Evolutionary conservation across 2,113 vertebrate species (phyloP).

Genomic region (Nycticebus coucang): DNA sequence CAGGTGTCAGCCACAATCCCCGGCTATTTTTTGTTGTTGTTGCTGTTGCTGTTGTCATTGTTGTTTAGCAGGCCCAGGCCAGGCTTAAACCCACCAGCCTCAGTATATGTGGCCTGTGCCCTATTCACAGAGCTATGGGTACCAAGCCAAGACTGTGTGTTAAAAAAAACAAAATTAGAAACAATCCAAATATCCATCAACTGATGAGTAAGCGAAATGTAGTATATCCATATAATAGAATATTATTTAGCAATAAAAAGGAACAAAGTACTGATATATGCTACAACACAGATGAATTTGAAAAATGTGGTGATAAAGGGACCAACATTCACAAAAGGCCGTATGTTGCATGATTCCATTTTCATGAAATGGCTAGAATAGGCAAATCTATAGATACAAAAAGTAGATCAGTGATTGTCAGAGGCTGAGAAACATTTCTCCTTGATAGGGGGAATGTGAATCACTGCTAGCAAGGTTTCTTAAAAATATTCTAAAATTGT

Average conservation of each 20-base stretch:
- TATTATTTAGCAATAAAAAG: neutral
- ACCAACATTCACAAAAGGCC: neutral
- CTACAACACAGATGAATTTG: neutral
- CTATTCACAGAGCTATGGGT: no score
- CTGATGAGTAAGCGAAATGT: neutral
- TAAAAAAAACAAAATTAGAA: neutral
- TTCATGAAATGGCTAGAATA: neutral
- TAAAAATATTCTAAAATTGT: neutral
- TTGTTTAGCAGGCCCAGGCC: no score
- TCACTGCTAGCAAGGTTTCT: neutral
- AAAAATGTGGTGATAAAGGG: neutral
- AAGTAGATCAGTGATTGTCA: neutral
- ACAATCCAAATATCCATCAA: neutral
- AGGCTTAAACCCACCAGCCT: no score
- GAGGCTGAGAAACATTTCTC: neutral
- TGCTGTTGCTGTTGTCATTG: no score
- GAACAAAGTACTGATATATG: neutral
- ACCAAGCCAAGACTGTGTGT: no score
- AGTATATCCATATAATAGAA: neutral
- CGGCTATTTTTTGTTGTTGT: no score
- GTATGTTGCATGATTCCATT: neutral
- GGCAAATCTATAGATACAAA: neutral
- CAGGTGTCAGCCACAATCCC: no score
- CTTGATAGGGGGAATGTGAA: neutral
- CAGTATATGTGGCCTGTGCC: no score